A percentile compares a stretch with the other conserved stretches of the same genome.
Conservation (phyloP, 2,888 invertebrate species). For the Conops quadrifasciatus region DNA sequence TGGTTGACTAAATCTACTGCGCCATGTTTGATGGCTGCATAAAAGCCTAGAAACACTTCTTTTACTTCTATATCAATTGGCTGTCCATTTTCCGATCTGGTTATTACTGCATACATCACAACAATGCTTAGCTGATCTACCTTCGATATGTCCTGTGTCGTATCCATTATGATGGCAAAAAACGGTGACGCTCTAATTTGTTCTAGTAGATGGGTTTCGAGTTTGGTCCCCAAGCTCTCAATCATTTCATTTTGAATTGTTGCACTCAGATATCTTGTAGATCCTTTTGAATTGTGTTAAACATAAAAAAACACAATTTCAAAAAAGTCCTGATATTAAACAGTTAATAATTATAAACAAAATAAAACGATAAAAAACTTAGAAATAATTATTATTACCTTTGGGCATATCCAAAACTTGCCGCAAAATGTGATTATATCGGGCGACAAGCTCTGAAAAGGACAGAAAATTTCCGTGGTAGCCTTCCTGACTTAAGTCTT, state of each 20-base stretch:
- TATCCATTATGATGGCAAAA: conserved; percentile 16
- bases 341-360: conserved; percentile 29
- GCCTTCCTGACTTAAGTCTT: conserved; percentile 13
- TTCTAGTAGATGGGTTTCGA: conserved; percentile 25
- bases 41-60: neutral
- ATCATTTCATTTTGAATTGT: conserved; percentile 16
- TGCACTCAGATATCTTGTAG: conserved; percentile 28
- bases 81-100: conserved; percentile 3
- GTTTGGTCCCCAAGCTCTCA: conserved; percentile 22
- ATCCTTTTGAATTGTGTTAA: no score
- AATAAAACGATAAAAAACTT: conserved; percentile 22
- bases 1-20: conserved; percentile 8
- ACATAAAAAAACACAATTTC: conserved; percentile 16
- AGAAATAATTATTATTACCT: conserved; percentile 36
- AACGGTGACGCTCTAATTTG: conserved; percentile 30
- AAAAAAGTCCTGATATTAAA: conserved; percentile 29
- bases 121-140: conserved; percentile 5
- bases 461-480: conserved; percentile 34
- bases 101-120: neutral
- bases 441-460: conserved; percentile 29
- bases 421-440: conserved; percentile 36
- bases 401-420: conserved; percentile 38
- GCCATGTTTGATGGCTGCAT: conserved; percentile 1
- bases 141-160: conserved; percentile 8
- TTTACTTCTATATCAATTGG: conserved; percentile 1